Conservation (phyloP, 2,888 invertebrate genomes). For the Pandemis corylana region DNA sequence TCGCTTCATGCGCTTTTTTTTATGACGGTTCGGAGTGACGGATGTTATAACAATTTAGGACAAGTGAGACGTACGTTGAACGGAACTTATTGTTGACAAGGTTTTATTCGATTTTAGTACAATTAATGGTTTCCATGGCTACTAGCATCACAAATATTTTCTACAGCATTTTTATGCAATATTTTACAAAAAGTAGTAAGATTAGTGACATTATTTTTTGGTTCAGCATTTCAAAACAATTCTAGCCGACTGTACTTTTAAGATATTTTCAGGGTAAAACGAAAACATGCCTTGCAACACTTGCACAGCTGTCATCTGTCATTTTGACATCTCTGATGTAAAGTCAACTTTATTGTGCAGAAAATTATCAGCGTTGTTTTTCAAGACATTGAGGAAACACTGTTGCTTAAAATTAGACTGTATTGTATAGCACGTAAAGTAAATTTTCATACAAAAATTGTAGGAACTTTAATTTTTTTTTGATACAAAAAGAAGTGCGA, state of each 20-base stretch:
- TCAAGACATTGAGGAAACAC: background rate
- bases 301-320: constrained; percentile 2
- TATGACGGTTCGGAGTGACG: constrained; percentile 8
- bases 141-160: no score
- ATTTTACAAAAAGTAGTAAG: no score
- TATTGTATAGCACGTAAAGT: rapidly evolving
- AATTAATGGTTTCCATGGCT: background rate
- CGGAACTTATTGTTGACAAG: background rate
- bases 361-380: background rate
- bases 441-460: background rate
- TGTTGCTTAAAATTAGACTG: background rate
- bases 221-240: background rate
- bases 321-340: constrained; percentile 8
- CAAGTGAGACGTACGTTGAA: constrained; percentile 1
- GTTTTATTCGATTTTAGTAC: background rate
- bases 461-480: no score
- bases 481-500: background rate
- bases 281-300: constrained; percentile 10
- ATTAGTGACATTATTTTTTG: no score
- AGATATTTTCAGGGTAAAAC: constrained; percentile 12
- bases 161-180: no score
- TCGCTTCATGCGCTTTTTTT: constrained; percentile 36
- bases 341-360: background rate
- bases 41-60: constrained; percentile 11
- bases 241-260: background rate